Base-by-base conservation (phyloP, 2,113 vertebrate species). In the Leucopsar rothschildi region DNA sequence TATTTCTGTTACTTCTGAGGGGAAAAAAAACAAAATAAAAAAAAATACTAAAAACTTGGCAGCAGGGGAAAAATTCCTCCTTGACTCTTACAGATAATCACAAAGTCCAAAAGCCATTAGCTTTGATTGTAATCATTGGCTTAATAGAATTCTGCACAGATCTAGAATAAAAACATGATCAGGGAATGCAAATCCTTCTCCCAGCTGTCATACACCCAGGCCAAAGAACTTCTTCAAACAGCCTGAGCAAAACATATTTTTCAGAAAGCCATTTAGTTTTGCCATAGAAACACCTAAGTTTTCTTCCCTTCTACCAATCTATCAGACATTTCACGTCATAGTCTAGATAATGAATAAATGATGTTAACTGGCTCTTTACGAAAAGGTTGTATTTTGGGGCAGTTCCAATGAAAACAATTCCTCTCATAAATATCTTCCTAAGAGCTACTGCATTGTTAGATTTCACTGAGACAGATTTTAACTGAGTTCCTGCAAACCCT, bases 71-170 rank as follows among this genome's bases (percentile, higher is more conserved):
- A 86, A 73, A 42, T 33, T 83, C 68, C 45, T 90, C 56, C 39
- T 90, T 83, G 52, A 73, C 52, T 84, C 33, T 77, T 81, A 63
- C 4, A 88, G 82, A 83, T 73, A 92, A 94, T 90, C 76, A 94
- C 0, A 55, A 92, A 90, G 60, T 88, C 94, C 91, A 92, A 94
- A 92, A 93, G 24, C 63, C 86, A 93, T 94, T 93, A 95, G 35
- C 47, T 95, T 92, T 96, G 79, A 88, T 86, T 95, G 52, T 80
- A 88, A 88, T 83, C 76, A 83, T 86, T 92, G 52, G 35, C 56
- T 95, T 96, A 94, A 93, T 68, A 86, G 33, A 40, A 52, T 80
- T 95, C 64, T 93, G 47, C 39, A 72, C 37, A 66, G 55, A 22
- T 61, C 66, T 76, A 87, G 77, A 82, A 88, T 45, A 63, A 91